phyloP scores from a whole-genome alignment of 2,113 vertebrate genomes.

The Microcebus murinus region DNA sequence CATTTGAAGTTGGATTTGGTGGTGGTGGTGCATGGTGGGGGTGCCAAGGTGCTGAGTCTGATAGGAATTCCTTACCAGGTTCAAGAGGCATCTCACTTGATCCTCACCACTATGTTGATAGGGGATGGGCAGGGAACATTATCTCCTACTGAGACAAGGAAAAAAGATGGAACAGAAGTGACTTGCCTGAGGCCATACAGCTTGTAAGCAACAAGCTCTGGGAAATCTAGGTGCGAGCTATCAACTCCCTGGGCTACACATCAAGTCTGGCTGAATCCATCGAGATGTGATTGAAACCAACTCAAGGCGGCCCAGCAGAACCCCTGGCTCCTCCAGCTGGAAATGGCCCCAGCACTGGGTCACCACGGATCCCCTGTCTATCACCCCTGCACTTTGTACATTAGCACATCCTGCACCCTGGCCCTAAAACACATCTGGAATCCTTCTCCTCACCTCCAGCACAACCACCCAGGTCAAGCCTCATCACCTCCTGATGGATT shows the following conservation, averaged over 20 bases:
- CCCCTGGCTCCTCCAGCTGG: neutral
- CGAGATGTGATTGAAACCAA: neutral
- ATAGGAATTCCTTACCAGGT: neutral
- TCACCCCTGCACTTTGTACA: neutral
- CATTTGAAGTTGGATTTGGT: neutral
- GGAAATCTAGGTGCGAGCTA: neutral
- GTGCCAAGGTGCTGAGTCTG: neutral
- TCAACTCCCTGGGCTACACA: neutral
- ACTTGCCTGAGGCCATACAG: neutral
- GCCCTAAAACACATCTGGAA: neutral
- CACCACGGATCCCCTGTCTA: neutral
- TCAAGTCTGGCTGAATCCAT: neutral
- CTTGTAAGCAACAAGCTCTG: neutral
- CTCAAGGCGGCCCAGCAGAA: neutral
- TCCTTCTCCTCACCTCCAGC: neutral
- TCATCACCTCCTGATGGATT: neutral
- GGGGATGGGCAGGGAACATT: neutral
- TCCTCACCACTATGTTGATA: neutral
- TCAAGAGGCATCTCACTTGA: neutral
- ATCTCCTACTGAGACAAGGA: neutral
- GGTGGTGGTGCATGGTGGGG: no score
- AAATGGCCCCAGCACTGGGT: neutral
- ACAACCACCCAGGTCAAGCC: neutral
- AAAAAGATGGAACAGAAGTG: neutral
- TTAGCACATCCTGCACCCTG: rapidly evolving